These are phyloP conservation scores for Fulica atra DNA, from an alignment of 2,113 vertebrate species.

Conservation along the genomic window DNA sequence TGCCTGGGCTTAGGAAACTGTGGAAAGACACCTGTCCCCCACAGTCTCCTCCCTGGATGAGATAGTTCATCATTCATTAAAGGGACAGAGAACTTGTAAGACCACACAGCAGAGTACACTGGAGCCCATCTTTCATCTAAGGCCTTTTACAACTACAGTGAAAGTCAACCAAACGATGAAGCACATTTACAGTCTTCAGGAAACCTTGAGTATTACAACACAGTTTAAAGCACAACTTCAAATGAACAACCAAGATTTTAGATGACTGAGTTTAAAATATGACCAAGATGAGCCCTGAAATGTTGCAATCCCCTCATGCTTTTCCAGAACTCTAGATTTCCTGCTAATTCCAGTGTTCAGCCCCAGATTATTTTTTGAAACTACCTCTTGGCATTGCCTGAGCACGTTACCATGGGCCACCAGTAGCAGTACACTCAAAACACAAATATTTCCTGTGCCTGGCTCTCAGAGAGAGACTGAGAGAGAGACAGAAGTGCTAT, in stretches of 20 bases:
- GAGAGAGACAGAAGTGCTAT: neutral
- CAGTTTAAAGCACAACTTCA: neutral
- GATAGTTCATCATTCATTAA: neutral
- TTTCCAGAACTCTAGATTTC: neutral
- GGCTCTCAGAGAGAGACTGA: neutral
- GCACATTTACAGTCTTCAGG: neutral
- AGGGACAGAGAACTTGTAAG: neutral
- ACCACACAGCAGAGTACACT: neutral
- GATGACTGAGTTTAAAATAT: neutral
- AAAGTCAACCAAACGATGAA: neutral
- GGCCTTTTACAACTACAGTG: neutral
- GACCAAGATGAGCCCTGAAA: neutral
- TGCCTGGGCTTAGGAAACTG: neutral
- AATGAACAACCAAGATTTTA: neutral
- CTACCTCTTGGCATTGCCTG: neutral
- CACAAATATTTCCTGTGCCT: accelerated
- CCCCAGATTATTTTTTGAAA: neutral
- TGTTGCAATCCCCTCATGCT: no score
- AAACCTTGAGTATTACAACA: neutral
- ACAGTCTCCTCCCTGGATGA: neutral
- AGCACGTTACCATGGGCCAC: neutral
- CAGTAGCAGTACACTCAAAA: neutral
- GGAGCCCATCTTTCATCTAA: neutral
- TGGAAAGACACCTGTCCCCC: accelerated
- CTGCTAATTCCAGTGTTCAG: neutral